Evolutionary conservation across 2,888 invertebrate genomes (phyloP).

Genomic region (Volucella inflata): DNA sequence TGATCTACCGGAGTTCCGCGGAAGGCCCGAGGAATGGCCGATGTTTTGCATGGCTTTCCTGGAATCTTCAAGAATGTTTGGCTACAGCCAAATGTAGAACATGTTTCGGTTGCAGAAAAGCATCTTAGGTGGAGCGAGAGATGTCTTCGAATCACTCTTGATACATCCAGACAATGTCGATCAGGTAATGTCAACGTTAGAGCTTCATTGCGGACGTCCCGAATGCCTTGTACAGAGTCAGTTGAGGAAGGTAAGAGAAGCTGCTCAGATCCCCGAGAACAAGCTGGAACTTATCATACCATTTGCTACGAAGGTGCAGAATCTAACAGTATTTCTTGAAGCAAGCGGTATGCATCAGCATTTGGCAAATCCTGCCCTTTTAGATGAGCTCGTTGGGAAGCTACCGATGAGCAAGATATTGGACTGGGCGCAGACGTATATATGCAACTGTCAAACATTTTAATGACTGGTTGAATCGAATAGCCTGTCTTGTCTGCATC

Average conservation of each 20-base stretch:
- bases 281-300: conserved; percentile 26
- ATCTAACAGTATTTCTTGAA: conserved; percentile 23
- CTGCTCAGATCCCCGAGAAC: conserved; percentile 33
- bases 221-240: too few species aligned
- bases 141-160: too few species aligned
- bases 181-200: conserved; percentile 27
- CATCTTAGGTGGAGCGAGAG: neutral
- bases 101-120: conserved; percentile 17
- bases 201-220: conserved; percentile 22
- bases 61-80: conserved; percentile 50
- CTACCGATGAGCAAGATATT: conserved; percentile 40
- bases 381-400: conserved; percentile 36
- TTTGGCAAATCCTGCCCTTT: conserved; percentile 28
- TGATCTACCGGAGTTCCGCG: too few species aligned
- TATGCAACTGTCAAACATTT: conserved; percentile 21
- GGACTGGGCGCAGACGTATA: conserved; percentile 30
- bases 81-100: conserved; percentile 54
- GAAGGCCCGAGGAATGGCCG: conserved; percentile 9
- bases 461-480: conserved; percentile 14
- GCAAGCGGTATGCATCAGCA: conserved; percentile 20
- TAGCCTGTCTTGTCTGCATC: neutral
- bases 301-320: conserved; percentile 18
- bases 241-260: too few species aligned
- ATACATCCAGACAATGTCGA: conserved; percentile 55
- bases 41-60: conserved; percentile 59